A percentile compares a stretch with the other conserved stretches of the same genome.
Conservation (phyloP, 1,140 invertebrate genomes). For the Philaenus spumarius region DNA sequence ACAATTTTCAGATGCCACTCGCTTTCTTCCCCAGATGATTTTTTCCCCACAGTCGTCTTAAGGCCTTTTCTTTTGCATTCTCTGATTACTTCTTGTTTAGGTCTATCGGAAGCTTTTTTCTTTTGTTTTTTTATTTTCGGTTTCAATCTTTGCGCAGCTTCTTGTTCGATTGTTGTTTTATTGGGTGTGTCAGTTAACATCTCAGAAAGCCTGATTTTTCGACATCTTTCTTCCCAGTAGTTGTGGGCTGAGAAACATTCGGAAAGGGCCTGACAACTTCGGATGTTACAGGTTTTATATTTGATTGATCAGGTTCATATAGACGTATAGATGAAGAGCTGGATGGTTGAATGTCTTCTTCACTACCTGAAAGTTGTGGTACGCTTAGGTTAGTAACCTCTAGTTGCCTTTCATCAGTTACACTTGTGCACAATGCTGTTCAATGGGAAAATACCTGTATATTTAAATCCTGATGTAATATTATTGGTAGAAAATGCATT, state of each 20-base stretch:
- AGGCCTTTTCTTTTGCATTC: slow-evolving; percentile 3
- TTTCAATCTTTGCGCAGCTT: slow-evolving; percentile 2
- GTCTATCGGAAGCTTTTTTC: slow-evolving; percentile 1
- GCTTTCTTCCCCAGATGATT: background rate
- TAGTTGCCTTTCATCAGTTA: slow-evolving; percentile 33
- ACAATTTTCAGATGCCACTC: background rate
- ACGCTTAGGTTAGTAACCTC: slow-evolving; percentile 34
- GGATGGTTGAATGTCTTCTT: background rate
- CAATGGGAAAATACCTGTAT: slow-evolving; percentile 35
- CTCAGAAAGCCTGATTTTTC: slow-evolving; percentile 3
- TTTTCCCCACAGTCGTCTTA: slow-evolving; percentile 2
- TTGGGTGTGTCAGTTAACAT: slow-evolving; percentile 16
- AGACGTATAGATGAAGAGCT: background rate
- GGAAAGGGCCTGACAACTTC: slow-evolving; percentile 17
- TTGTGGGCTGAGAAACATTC: slow-evolving; percentile 13
- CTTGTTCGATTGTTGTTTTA: slow-evolving; percentile 13
- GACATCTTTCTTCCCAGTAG: background rate
- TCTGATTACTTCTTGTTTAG: background rate
- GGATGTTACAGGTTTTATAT: slow-evolving; percentile 1
- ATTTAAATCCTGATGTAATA: slow-evolving; percentile 32
- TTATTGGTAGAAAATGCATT: slow-evolving; percentile 36
- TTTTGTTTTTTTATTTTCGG: slow-evolving; percentile 12
- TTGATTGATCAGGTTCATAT: background rate
- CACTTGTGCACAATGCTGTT: slow-evolving; percentile 35
- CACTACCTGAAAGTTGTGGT: background rate